phyloP scores from a whole-genome alignment of 2,113 vertebrate species.

The Epinephelus moara region DNA sequence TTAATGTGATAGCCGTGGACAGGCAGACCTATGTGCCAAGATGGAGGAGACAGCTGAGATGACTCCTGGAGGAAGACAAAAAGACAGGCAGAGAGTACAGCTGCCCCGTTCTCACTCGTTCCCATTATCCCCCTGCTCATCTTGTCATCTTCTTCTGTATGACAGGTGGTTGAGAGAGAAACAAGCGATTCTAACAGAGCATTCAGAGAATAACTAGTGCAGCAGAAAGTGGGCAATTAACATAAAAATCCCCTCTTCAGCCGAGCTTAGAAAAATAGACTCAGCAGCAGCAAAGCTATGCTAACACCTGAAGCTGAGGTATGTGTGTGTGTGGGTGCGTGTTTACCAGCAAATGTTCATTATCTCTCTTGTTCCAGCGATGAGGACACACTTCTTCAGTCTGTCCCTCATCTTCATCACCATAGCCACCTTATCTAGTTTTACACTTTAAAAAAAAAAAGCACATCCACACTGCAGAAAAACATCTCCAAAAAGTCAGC shows the following conservation, averaged over 20 bases:
- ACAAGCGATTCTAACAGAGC: slow-evolving; percentile 65
- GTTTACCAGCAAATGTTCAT: slow-evolving; percentile 61
- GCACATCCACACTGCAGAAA: neutral
- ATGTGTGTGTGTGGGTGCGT: neutral
- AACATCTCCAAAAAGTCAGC: slow-evolving; percentile 7
- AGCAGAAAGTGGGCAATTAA: slow-evolving; percentile 72
- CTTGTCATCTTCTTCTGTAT: slow-evolving; percentile 44
- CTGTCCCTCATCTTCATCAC: slow-evolving; percentile 15
- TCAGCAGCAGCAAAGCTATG: slow-evolving; percentile 23
- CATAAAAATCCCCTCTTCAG: slow-evolving; percentile 65
- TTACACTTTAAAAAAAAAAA: neutral
- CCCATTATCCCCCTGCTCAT: slow-evolving; percentile 42
- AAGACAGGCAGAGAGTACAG: slow-evolving; percentile 32
- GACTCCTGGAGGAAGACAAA: slow-evolving; percentile 48
- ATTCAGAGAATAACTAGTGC: slow-evolving; percentile 66
- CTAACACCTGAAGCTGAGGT: slow-evolving; percentile 52
- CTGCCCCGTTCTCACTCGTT: slow-evolving; percentile 22
- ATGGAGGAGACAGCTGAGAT: slow-evolving; percentile 38
- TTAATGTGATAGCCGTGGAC: slow-evolving; percentile 35
- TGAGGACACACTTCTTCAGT: slow-evolving; percentile 30
- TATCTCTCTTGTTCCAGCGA: slow-evolving; percentile 65
- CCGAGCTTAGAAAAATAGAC: slow-evolving; percentile 33
- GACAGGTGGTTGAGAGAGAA: slow-evolving; percentile 69
- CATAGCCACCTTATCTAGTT: slow-evolving; percentile 11
- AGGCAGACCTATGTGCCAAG: slow-evolving; percentile 17